These are phyloP conservation scores for Monodelphis domestica DNA, from an alignment of 2,797 vertebrate species.

Conservation along the genomic window DNA sequence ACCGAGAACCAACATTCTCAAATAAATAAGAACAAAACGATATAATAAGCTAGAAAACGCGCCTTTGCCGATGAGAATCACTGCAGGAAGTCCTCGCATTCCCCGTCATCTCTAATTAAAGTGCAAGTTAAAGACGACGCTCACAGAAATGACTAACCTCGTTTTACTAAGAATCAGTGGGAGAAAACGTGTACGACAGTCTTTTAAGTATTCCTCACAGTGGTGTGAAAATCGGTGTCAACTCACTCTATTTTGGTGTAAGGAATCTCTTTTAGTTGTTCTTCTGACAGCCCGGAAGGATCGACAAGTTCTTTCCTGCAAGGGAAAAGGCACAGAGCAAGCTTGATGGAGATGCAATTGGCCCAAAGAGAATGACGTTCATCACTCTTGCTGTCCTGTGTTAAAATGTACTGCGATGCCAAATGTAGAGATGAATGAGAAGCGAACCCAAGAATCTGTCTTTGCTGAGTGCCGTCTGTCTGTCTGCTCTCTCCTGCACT, in stretches of 20 bases:
- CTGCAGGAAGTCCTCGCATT: neutral
- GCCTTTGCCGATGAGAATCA: neutral
- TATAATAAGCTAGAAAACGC: neutral
- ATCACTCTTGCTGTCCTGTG: neutral
- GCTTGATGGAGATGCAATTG: neutral
- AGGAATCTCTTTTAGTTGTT: constrained; percentile 93
- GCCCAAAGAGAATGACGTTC: neutral
- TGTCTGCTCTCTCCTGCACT: neutral
- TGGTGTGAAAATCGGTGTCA: neutral
- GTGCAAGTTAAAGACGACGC: constrained; percentile 21
- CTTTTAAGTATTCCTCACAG: constrained; percentile 13
- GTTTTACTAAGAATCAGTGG: neutral
- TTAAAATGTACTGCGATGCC: neutral
- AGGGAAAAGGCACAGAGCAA: constrained; percentile 60
- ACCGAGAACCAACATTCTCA: too few relatives aligned
- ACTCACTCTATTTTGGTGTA: constrained; percentile 94
- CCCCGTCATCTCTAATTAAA: constrained; percentile 42
- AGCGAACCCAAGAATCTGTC: neutral
- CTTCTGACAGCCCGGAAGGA: constrained; percentile 90
- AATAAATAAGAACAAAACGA: too few relatives aligned
- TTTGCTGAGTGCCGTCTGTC: neutral
- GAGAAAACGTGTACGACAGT: neutral
- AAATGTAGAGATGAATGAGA: neutral
- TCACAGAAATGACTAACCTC: neutral
- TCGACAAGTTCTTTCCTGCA: constrained; percentile 92